These are phyloP conservation scores for Macrochelys suwanniensis DNA, from an alignment of 2,797 vertebrate species.

Conservation along the genomic window DNA sequence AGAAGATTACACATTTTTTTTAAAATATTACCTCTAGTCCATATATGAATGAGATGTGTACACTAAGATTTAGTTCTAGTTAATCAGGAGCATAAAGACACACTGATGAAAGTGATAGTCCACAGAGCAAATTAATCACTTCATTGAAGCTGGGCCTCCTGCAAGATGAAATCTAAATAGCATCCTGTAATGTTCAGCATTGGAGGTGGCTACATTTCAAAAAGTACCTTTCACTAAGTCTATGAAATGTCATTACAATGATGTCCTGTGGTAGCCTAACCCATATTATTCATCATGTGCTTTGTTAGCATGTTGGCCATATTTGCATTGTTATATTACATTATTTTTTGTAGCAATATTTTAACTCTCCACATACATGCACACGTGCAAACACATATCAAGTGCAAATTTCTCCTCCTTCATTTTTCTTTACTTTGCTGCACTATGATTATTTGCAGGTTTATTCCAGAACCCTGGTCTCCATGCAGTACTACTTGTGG, in stretches of 20 bases:
- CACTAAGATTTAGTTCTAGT: slow-evolving; percentile 18
- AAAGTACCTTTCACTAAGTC: neutral
- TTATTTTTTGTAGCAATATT: neutral
- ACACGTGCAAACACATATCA: fast-evolving
- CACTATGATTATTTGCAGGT: slow-evolving; percentile 79
- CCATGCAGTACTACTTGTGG: slow-evolving; percentile 91
- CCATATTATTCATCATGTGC: neutral
- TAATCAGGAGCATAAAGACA: slow-evolving; percentile 29
- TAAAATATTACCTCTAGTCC: neutral
- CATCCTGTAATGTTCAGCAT: neutral
- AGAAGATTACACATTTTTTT: neutral
- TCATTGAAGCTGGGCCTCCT: neutral
- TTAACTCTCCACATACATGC: neutral
- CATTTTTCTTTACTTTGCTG: neutral
- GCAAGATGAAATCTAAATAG: neutral
- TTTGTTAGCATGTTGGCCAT: neutral
- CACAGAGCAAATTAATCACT: neutral
- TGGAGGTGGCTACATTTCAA: neutral
- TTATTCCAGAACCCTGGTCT: slow-evolving; percentile 91
- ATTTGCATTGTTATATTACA: neutral
- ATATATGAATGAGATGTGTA: slow-evolving; percentile 27
- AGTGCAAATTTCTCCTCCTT: neutral
- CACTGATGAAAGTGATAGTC: slow-evolving; percentile 36
- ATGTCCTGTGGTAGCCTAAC: neutral
- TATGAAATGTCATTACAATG: neutral